Evolutionary conservation across 1,140 invertebrate species (phyloP).

Genomic region (Palaemon carinicauda): DNA sequence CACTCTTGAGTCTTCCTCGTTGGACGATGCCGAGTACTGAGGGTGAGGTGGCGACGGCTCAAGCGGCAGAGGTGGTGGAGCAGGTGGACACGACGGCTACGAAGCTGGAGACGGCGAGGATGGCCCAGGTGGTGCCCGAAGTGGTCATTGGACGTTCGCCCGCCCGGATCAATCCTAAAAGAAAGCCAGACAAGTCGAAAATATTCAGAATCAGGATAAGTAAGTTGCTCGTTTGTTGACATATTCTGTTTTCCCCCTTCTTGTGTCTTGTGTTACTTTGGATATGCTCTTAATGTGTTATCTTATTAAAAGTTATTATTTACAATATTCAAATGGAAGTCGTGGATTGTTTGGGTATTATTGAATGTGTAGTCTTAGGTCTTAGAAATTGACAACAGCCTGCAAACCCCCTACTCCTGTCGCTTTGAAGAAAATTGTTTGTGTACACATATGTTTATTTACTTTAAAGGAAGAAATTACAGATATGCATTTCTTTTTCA

Average conservation of each 20-base stretch:
- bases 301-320: no score
- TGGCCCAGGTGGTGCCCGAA: conserved; percentile 42
- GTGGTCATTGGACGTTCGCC: conserved; percentile 48
- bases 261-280: not conserved
- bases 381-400: no score
- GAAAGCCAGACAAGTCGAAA: conserved; percentile 53
- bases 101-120: conserved; percentile 21
- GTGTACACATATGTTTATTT: no score
- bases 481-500: no score
- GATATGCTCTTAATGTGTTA: not conserved
- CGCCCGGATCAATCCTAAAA: conserved; percentile 52
- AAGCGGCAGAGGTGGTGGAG: conserved; percentile 19
- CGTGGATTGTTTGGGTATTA: no score
- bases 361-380: no score
- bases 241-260: no score
- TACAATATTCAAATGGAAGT: no score
- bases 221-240: conserved; percentile 10
- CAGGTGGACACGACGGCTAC: conserved; percentile 21
- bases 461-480: no score
- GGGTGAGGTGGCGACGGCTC: conserved; percentile 32
- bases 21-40: conserved; percentile 45
- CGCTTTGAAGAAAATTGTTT: no score
- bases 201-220: conserved; percentile 55
- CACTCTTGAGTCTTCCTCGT: not conserved
- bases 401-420: no score